Percentiles rank a stretch among this genome's conserved stretches.
phyloP scores from a whole-genome alignment of 2,113 vertebrate species.

The Plotosus lineatus region DNA sequence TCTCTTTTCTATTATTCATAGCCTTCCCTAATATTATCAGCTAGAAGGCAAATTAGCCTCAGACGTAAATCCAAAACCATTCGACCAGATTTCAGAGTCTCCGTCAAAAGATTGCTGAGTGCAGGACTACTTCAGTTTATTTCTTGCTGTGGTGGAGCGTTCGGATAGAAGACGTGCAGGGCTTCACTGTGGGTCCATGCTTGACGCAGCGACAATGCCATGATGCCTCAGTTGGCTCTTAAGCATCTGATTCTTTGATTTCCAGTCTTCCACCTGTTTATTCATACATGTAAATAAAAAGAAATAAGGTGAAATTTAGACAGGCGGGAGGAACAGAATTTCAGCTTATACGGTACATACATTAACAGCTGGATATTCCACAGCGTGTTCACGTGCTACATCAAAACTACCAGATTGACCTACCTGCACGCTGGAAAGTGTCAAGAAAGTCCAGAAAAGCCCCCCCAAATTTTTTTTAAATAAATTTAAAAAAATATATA shows the following conservation, averaged over 20 bases:
- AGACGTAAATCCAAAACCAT: not conserved
- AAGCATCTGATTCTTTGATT: constrained; percentile 79
- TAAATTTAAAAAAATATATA: too few relatives aligned
- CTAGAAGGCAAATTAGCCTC: constrained; percentile 9
- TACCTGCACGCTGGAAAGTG: not conserved
- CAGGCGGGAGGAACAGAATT: not conserved
- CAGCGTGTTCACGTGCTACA: not conserved
- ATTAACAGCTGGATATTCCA: not conserved
- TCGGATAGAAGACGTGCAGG: not conserved
- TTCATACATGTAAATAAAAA: constrained; percentile 57
- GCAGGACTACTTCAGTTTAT: not conserved
- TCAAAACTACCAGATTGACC: not conserved
- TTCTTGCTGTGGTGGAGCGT: not conserved
- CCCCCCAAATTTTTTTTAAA: too few relatives aligned
- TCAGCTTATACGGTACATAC: not conserved
- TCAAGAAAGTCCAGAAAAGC: not conserved
- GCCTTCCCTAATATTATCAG: not conserved
- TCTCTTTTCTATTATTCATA: not conserved
- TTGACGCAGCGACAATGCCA: constrained; percentile 74
- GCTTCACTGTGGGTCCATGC: constrained; percentile 73
- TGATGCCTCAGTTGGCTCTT: constrained; percentile 78
- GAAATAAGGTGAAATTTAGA: constrained; percentile 19
- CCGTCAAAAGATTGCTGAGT: not conserved
- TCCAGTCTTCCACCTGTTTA: constrained; percentile 79
- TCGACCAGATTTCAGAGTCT: not conserved